Evolutionary conservation across 2,797 vertebrate genomes (phyloP), one percentile per base, ranked within the genome.

Genomic region (Hirundo rustica): DNA sequence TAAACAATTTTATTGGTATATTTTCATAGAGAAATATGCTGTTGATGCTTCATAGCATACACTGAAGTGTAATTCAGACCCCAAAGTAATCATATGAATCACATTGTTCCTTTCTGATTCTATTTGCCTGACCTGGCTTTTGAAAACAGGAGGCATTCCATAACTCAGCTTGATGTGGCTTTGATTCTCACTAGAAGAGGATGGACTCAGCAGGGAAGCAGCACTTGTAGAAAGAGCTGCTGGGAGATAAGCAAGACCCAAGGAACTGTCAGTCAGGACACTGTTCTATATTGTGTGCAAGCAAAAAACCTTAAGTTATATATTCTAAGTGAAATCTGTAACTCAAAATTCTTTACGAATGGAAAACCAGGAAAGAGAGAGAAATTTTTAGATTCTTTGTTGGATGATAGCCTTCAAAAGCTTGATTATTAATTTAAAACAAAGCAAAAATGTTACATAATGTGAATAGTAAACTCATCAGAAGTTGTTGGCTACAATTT

Each of bases 111-210:
- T 82, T 76, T 88, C 26, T 76, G 51, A 66, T 44, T 65, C 20
- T 81, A 7, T 90, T 82, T 93, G 23, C 10, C 15, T 79, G 48
- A 74, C 30, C 19, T 55, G 55, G 10, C 29, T 77, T 92, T 95
- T 91, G 53, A 85, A 87, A 96, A 94, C 44, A 71, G 16, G 67
- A 92, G 44, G 10, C 10, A 62, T 70, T 48, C 55, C 29, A 13
- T 60, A 93, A 73, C 67, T 79, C 88, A 93, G 53, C 42, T 89
- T 67, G 74, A n/a, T 47, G 55, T 25, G 15, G 3, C 58, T 93
- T 93, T 93, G 73, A 94, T 94, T 92, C 77, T 92, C 48, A 44
- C 64, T 66, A 85, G 64, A 55, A 87, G 51, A 73, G 55, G 48
- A 78, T 65, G 51, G 47, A 70, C 83, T 62, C 80, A 86, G 83